Evolutionary conservation across 2,797 vertebrate species (phyloP).

Genomic region (Peromyscus nudipes): DNA sequence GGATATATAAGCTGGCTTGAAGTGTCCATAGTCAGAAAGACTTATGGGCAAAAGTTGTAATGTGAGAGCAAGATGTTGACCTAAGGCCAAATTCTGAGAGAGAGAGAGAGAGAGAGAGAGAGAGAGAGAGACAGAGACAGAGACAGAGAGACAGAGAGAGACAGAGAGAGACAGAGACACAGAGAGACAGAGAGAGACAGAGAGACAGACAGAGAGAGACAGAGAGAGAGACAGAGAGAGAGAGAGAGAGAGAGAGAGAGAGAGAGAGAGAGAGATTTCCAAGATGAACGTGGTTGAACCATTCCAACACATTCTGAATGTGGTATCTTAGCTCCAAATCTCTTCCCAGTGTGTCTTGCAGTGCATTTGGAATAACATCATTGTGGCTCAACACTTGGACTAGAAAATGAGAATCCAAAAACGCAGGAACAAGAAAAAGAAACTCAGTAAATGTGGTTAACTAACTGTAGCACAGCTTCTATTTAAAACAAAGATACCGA

Average conservation of each 20-base stretch:
- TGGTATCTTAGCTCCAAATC: not conserved
- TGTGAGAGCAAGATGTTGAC: not conserved
- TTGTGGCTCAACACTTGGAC: not conserved
- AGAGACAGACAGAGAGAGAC: not conserved
- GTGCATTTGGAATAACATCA: not conserved
- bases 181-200: too few relatives aligned
- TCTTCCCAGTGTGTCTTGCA: not conserved
- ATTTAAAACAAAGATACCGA: conserved; percentile 52
- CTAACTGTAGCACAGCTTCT: not conserved
- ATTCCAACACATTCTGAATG: not conserved
- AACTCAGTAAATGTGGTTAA: not conserved
- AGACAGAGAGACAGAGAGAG: too few relatives aligned
- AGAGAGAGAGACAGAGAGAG: too few relatives aligned
- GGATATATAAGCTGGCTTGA: not conserved
- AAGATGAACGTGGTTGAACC: not conserved
- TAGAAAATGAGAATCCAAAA: conserved; percentile 13
- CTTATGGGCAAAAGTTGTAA: not conserved
- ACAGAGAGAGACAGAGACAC: too few relatives aligned
- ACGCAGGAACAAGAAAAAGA: not conserved
- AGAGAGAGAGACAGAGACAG: too few relatives aligned
- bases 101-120: not conserved
- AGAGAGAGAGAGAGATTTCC: not conserved
- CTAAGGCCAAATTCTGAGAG: not conserved
- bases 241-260: too few relatives aligned
- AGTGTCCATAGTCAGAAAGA: not conserved